Evolutionary conservation across 2,888 invertebrate genomes (phyloP).

Genomic region (Acleris literana): DNA sequence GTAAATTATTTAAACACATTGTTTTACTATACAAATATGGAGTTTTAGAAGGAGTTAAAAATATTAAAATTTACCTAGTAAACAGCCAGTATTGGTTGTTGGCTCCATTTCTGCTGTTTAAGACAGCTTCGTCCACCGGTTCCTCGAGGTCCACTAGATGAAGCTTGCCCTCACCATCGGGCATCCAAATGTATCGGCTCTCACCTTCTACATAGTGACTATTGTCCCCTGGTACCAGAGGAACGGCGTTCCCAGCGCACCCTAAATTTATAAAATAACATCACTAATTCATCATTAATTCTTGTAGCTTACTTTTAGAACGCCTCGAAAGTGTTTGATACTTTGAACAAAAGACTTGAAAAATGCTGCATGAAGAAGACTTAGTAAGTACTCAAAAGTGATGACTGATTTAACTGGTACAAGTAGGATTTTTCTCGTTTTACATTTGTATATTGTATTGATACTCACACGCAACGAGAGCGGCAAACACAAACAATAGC

Average conservation of each 20-base stretch:
- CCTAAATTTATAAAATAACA: slow-evolving; percentile 7
- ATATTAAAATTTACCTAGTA: slow-evolving; percentile 41
- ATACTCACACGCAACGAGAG: slow-evolving; percentile 37
- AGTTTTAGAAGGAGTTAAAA: too few species aligned
- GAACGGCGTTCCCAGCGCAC: slow-evolving; percentile 33
- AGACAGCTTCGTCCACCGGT: slow-evolving; percentile 33
- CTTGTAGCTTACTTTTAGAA: too few species aligned
- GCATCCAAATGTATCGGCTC: slow-evolving; percentile 51
- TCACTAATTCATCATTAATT: neutral
- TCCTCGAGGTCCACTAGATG: slow-evolving; percentile 49
- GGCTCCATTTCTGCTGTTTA: slow-evolving; percentile 42
- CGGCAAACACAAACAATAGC: slow-evolving; percentile 31
- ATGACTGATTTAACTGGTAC: neutral
- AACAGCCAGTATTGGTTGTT: slow-evolving; percentile 49
- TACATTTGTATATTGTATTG: neutral
- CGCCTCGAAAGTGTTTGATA: too few species aligned
- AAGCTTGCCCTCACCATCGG: slow-evolving; percentile 46
- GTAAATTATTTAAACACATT: neutral
- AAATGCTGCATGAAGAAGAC: too few species aligned
- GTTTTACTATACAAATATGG: neutral
- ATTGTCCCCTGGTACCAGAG: slow-evolving; percentile 45
- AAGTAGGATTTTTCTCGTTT: neutral
- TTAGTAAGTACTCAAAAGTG: too few species aligned
- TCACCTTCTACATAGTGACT: slow-evolving; percentile 49
- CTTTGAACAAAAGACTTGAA: too few species aligned